phyloP scores from a whole-genome alignment of 1,140 invertebrate genomes.

The Drosophila asahinai region DNA sequence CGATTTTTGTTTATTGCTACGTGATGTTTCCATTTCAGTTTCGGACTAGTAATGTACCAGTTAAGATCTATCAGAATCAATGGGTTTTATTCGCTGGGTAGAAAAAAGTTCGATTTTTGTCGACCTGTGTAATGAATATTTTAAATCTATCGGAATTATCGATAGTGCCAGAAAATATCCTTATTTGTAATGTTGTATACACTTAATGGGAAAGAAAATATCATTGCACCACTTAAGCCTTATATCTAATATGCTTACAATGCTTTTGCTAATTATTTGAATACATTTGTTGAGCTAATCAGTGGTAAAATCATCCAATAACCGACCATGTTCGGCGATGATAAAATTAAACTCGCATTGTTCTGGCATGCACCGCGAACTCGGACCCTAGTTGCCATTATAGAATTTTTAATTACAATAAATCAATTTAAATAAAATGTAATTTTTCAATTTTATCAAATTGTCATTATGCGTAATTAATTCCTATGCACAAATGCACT shows the following conservation, averaged over 20 bases:
- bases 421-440: constrained; percentile 83
- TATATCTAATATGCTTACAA: neutral
- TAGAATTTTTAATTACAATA: constrained; percentile 84
- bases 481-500: constrained; percentile 82
- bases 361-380: constrained; percentile 33
- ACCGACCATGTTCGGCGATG: constrained; percentile 20
- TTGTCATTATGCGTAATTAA: constrained; percentile 84
- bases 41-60: no score
- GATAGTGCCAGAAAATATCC: neutral
- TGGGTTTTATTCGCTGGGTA: no score
- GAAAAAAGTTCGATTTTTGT: no score
- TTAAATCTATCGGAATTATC: no score
- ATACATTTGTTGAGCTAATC: constrained; percentile 46
- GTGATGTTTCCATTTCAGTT: no score
- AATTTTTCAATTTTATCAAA: constrained; percentile 84
- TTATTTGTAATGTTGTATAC: neutral
- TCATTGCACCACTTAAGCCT: neutral
- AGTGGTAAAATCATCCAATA: constrained; percentile 35
- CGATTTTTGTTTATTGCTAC: no score
- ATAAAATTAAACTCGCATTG: constrained; percentile 58
- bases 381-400: constrained; percentile 36
- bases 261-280: constrained; percentile 40
- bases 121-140: no score
- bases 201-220: constrained; percentile 2
- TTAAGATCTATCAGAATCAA: no score